A percentile compares a stretch with the other conserved stretches of the same genome.
Evolutionary conservation across 2,888 invertebrate genomes (phyloP).

Genomic region (Trichogramma dendrolimi): DNA sequence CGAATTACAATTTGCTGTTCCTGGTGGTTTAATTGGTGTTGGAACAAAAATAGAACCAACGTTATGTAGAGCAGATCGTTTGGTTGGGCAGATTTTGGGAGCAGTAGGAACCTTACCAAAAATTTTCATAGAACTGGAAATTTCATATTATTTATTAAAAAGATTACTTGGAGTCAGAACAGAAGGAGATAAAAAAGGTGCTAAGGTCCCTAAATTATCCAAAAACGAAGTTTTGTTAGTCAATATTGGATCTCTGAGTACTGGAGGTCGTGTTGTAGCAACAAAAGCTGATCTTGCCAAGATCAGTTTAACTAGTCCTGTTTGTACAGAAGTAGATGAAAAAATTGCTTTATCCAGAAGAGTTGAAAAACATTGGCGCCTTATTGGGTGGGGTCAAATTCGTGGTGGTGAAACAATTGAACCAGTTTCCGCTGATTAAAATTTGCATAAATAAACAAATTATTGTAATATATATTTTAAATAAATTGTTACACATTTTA

Average conservation of each 20-base stretch:
- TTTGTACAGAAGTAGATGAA: slow-evolving; percentile 97
- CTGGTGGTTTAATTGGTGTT: slow-evolving; percentile 98
- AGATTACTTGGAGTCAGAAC: slow-evolving; percentile 94
- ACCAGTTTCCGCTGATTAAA: slow-evolving; percentile 60
- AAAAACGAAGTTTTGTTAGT: slow-evolving; percentile 91
- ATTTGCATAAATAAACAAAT: slow-evolving; percentile 14
- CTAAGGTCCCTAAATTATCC: slow-evolving; percentile 90
- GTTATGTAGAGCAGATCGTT: slow-evolving; percentile 93
- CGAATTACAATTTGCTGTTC: slow-evolving; percentile 96
- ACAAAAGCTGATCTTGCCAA: slow-evolving; percentile 96
- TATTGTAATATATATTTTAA: too few species aligned
- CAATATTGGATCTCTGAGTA: slow-evolving; percentile 97
- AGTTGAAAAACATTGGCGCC: slow-evolving; percentile 99
- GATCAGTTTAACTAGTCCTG: slow-evolving; percentile 93
- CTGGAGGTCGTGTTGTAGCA: slow-evolving; percentile 92
- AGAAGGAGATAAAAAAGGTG: slow-evolving; percentile 98
- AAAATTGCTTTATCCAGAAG: slow-evolving; percentile 98
- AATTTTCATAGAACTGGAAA: slow-evolving; percentile 96
- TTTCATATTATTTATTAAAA: slow-evolving; percentile 94
- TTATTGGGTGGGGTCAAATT: slow-evolving; percentile 99
- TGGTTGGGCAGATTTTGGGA: slow-evolving; percentile 91
- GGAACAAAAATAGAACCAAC: slow-evolving; percentile 99
- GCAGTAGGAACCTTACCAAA: slow-evolving; percentile 95
- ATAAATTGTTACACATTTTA: too few species aligned
- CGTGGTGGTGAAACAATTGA: slow-evolving; percentile 94